Base-by-base conservation (phyloP, 2,888 invertebrate species). In the Acleris sparsana region DNA sequence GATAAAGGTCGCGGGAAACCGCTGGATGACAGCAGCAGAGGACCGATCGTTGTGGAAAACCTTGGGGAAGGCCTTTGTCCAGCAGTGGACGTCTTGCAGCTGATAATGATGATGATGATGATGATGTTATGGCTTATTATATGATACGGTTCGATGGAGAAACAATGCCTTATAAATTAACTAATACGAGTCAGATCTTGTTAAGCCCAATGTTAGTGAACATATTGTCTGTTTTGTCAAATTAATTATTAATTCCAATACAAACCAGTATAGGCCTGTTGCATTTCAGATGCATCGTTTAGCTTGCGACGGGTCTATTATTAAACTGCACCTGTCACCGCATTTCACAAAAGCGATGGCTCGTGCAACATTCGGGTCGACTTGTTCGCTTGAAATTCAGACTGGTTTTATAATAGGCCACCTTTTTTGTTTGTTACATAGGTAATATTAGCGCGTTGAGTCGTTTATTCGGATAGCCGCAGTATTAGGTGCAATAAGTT, bases 301-400 rank as follows among this genome's bases (percentile, higher is more conserved):
- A 20, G 49, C 49, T 49, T 49, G 49, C 49, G 49, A 20, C 49
- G 49, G 49, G 49, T 49, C 49, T 49, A 49, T 49, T 49, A 49
- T 49, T 49, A 49, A 20, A 13, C 9, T 20, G 18, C 49, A 49
- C 49, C 49, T 49, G 49, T 18, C 49, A 46, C 46, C 7, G 46
- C 46, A 46, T 46, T 46, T 46, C 20, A 49, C 49, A 49, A 49
- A 49, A 49, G 9, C 49, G 49, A 49, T 20, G 49, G 17, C 49
- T 20, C 49, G 49, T 20, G 49, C 11, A 49, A 18, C 49, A 49
- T 49, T 49, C 17, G 17, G 49, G 49, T 49, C 49, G 49, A 49
- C 20, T 11, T 20, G 49, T 20, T 49, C 17, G 7, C 33, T 33
- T 33, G 49, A 17, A 48, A 48, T 20, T 11, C 17, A 7, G 49